Evolutionary conservation across 2,797 vertebrate species (phyloP).

Genomic region (Microctenopoma steveboyesi): DNA sequence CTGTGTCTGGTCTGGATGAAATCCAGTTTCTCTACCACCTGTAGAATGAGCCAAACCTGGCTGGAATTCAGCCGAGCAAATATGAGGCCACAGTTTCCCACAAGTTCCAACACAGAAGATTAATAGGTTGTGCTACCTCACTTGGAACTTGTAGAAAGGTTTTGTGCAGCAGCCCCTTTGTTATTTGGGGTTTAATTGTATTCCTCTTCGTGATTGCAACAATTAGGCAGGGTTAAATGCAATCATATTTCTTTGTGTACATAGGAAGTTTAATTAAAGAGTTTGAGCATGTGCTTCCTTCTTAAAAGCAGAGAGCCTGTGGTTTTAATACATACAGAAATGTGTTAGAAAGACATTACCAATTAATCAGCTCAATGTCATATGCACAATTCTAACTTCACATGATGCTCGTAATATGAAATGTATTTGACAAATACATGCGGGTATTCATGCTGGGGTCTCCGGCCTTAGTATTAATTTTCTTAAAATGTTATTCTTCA

Average conservation of each 20-base stretch:
- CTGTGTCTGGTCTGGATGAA: conserved; percentile 58
- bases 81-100: conserved; percentile 60
- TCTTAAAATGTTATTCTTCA: too few species aligned
- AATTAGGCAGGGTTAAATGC: conserved; percentile 4
- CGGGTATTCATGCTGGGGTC: too few species aligned
- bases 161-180: conserved; percentile 27
- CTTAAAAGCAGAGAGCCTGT: background rate
- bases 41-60: conserved; percentile 64
- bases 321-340: too few species aligned
- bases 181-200: conserved; percentile 13
- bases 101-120: conserved; percentile 49
- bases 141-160: conserved; percentile 33
- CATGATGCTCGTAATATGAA: conserved; percentile 1
- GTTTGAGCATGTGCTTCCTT: background rate
- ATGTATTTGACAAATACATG: conserved; percentile 4
- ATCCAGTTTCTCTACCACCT: conserved; percentile 45
- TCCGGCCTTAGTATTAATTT: too few species aligned
- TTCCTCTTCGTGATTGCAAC: conserved; percentile 22
- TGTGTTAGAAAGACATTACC: background rate
- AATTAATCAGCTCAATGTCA: background rate
- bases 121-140: conserved; percentile 58
- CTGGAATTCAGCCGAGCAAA: conserved; percentile 56
- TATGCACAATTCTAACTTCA: background rate
- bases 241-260: background rate
- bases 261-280: conserved; percentile 9